A percentile compares a stretch with the other conserved stretches of the same genome.
Conservation (phyloP, 2,888 invertebrate genomes). For the Leptopilina drosophilae region DNA sequence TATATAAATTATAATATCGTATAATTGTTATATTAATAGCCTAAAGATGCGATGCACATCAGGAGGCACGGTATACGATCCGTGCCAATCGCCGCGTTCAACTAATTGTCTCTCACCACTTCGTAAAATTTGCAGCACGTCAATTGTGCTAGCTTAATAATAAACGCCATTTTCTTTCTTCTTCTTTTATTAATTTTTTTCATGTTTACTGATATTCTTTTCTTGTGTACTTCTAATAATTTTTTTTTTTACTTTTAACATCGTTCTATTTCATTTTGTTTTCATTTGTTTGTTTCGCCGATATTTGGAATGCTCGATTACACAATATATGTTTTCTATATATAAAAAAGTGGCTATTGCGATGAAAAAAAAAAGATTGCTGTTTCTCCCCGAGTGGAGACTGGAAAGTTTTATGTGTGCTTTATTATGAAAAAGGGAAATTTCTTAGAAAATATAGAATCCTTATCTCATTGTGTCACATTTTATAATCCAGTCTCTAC, state of each 20-base stretch:
- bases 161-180: slow-evolving; percentile 42
- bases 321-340: slow-evolving; percentile 55
- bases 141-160: slow-evolving; percentile 44
- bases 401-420: neutral
- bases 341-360: slow-evolving; percentile 53
- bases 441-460: slow-evolving; percentile 39
- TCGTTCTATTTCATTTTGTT: slow-evolving; percentile 33
- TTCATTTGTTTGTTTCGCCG: slow-evolving; percentile 43
- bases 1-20: slow-evolving; percentile 73
- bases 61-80: slow-evolving; percentile 47
- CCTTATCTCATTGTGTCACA: neutral
- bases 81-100: slow-evolving; percentile 43
- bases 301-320: slow-evolving; percentile 68
- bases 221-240: slow-evolving; percentile 33
- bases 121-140: slow-evolving; percentile 55
- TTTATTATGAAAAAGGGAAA: slow-evolving; percentile 15
- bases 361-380: slow-evolving; percentile 50
- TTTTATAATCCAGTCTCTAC: slow-evolving; percentile 33
- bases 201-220: slow-evolving; percentile 24
- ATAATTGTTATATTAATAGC: slow-evolving; percentile 69
- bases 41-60: slow-evolving; percentile 72
- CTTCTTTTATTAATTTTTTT: slow-evolving; percentile 10
- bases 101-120: slow-evolving; percentile 57
- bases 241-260: slow-evolving; percentile 32
- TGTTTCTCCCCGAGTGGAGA: slow-evolving; percentile 40